Percentiles rank a stretch among this genome's conserved stretches.
Conservation (phyloP, 2,113 vertebrate species). For the Cichladusa arquata region DNA sequence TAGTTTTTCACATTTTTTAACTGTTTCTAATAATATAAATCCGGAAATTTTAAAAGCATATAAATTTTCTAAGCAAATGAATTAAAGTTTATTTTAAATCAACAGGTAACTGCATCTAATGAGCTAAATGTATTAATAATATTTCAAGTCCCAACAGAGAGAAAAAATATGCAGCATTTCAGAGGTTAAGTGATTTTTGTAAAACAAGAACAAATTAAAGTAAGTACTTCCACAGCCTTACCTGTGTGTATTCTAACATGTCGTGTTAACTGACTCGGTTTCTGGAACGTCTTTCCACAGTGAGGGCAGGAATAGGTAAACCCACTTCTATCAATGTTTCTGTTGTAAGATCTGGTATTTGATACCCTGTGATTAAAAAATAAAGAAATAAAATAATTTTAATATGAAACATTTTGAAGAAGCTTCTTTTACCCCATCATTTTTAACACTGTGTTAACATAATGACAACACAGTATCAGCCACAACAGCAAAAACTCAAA, state of each 20-base stretch:
- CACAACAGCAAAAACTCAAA: neutral
- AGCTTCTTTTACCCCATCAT: neutral
- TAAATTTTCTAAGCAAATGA: neutral
- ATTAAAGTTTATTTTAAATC: neutral
- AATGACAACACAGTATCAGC: neutral
- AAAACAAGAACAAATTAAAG: neutral
- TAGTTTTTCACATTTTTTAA: neutral
- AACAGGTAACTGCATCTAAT: neutral
- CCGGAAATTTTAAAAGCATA: neutral
- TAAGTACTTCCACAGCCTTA: conserved; percentile 45
- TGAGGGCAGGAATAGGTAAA: conserved; percentile 96
- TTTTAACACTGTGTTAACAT: neutral
- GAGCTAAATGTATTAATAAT: neutral
- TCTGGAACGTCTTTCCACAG: conserved; percentile 96
- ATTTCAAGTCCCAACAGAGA: neutral
- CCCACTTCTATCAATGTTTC: conserved; percentile 92
- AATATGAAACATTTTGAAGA: neutral
- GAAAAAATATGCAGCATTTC: neutral
- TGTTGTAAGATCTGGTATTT: conserved; percentile 92
- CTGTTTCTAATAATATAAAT: neutral
- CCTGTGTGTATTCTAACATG: conserved; percentile 97
- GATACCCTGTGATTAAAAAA: conserved; percentile 72
- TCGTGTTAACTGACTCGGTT: conserved; percentile 93
- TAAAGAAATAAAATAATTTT: neutral
- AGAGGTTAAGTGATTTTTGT: neutral